These are phyloP conservation scores for Ancistrus triradiatus DNA, from an alignment of 2,113 vertebrate genomes.

Conservation along the genomic window DNA sequence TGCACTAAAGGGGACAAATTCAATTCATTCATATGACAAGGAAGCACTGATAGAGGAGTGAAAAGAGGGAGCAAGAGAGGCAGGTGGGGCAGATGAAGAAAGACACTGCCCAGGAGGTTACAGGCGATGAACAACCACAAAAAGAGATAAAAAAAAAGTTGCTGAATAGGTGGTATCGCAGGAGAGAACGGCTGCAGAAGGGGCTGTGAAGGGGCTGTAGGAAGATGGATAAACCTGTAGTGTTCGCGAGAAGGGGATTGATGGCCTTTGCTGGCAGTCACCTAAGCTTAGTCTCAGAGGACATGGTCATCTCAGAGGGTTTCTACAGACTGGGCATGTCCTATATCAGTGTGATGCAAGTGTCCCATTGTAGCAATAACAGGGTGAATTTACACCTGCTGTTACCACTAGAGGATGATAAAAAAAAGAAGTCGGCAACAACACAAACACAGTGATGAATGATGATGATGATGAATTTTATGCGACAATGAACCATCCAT, in stretches of 20 bases:
- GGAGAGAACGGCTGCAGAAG: constrained; percentile 18
- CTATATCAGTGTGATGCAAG: constrained; percentile 22
- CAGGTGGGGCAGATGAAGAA: constrained; percentile 38
- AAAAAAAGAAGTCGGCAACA: not conserved
- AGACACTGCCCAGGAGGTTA: constrained; percentile 69
- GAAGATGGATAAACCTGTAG: constrained; percentile 39
- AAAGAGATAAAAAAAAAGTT: constrained; percentile 65
- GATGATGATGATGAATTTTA: constrained; percentile 21
- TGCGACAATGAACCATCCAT: not conserved
- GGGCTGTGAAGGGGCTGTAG: constrained; percentile 22
- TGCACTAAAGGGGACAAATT: constrained; percentile 97
- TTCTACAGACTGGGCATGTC: constrained; percentile 17
- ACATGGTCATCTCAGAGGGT: constrained; percentile 37
- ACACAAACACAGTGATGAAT: not conserved
- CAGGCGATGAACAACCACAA: constrained; percentile 65
- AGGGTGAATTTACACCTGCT: not conserved
- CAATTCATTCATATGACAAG: constrained; percentile 98
- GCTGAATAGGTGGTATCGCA: constrained; percentile 49
- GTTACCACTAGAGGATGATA: constrained; percentile 14
- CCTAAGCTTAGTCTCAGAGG: constrained; percentile 35
- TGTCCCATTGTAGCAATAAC: constrained; percentile 14
- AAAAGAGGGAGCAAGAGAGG: constrained; percentile 46
- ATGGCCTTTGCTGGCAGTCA: constrained; percentile 40
- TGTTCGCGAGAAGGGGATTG: constrained; percentile 36
- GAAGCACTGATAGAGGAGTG: constrained; percentile 82